These are phyloP conservation scores for Amblyjoppa proteus DNA, from an alignment of 2,888 invertebrate genomes.

Conservation along the genomic window DNA sequence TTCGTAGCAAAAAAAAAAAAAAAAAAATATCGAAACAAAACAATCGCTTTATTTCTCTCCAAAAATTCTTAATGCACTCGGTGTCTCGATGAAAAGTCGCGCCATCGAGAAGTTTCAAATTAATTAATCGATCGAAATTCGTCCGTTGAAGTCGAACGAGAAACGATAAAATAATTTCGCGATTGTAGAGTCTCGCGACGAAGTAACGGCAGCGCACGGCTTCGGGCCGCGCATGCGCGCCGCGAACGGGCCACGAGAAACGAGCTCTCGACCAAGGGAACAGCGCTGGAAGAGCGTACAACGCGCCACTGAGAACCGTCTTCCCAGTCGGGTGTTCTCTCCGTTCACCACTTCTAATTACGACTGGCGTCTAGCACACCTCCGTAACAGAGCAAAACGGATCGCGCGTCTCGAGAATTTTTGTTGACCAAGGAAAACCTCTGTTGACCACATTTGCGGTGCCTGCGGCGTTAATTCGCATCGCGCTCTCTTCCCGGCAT, in stretches of 20 bases:
- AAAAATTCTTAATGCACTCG: too few species aligned
- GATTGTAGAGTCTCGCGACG: constrained; percentile 10
- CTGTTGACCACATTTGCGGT: neutral
- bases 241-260: constrained; percentile 9
- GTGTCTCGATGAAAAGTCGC: too few species aligned
- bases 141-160: constrained; percentile 34
- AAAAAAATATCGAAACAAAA: too few species aligned
- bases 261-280: constrained; percentile 44
- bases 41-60: too few species aligned
- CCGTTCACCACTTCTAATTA: constrained; percentile 70
- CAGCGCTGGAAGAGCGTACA: constrained; percentile 31
- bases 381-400: constrained; percentile 69
- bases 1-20: too few species aligned
- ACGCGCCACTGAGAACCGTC: constrained; percentile 15
- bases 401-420: constrained; percentile 5
- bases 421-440: neutral
- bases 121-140: constrained; percentile 18
- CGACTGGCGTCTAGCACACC: constrained; percentile 59
- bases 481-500: neutral
- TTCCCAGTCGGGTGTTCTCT: constrained; percentile 17
- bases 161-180: constrained; percentile 52
- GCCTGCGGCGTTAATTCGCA: neutral
- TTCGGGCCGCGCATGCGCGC: neutral
- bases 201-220: constrained; percentile 12
- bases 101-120: neutral